phyloP scores from a whole-genome alignment of 2,888 invertebrate genomes.

The Caenorhabditis parvicauda region DNA sequence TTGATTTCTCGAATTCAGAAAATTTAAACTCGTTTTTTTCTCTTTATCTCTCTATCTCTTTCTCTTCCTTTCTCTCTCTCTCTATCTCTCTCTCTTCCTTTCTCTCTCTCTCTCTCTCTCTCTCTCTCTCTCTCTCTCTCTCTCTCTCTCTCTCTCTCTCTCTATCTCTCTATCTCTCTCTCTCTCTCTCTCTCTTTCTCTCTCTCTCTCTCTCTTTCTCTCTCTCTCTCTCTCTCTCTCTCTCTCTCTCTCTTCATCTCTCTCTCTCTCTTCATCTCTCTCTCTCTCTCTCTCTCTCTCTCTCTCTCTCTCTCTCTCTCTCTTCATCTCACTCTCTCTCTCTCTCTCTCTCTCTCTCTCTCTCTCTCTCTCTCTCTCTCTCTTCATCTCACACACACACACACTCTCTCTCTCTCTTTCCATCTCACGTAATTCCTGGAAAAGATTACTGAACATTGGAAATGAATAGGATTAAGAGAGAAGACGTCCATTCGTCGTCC shows the following conservation, averaged over 20 bases:
- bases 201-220: conserved; percentile 11
- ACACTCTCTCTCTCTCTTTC: conserved; percentile 7
- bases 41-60: too few relatives aligned
- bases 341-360: conserved; percentile 6
- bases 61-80: too few relatives aligned
- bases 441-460: too few relatives aligned
- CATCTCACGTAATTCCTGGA: too few relatives aligned
- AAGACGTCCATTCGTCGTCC: too few relatives aligned
- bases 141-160: too few relatives aligned
- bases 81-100: too few relatives aligned
- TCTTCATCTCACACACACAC: conserved; percentile 9
- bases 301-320: conserved; percentile 9
- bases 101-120: too few relatives aligned
- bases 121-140: too few relatives aligned
- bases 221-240: conserved; percentile 9
- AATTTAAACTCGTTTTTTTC: too few relatives aligned
- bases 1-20: too few relatives aligned
- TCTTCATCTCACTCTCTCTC: conserved; percentile 5
- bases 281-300: conserved; percentile 4
- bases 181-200: conserved; percentile 2
- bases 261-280: conserved; percentile 14
- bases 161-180: background rate
- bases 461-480: too few relatives aligned
- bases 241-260: conserved; percentile 2
- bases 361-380: conserved; percentile 5